Evolutionary conservation across 2,888 invertebrate species (phyloP), one percentile per base, ranked within the genome.

Genomic region (Chymomyza fuscimana): DNA sequence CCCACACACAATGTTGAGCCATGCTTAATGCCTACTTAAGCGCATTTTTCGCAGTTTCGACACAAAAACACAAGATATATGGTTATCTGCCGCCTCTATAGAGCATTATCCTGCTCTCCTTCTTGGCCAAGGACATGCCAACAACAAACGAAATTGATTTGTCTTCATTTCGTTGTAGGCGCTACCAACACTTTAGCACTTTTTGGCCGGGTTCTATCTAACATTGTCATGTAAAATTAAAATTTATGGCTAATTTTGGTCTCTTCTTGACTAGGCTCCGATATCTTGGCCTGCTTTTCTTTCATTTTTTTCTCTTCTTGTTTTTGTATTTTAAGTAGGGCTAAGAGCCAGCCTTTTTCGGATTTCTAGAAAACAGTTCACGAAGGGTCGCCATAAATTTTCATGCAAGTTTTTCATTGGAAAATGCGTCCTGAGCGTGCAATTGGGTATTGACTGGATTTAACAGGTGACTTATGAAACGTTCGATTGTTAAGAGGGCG

Each of bases 181-280:
- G 71, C 77, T 73, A 46, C 52, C 22, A 36, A 60, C 60, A 60
- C 36, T 60, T 36, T 50, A 46, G 46, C 16, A 56, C 59, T 58
- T 65, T 60, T 58, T 65, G 65, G 46, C 60, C 50, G 60, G n/a
- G 12, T 66, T 68, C 64, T 74, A 69, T 69, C 60, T 40, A 77
- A 69, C 77, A 82, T 79, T 86, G 85, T 86, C 83, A 87, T 85
- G 85, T 85, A 85, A 87, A 85, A 85, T 86, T 87, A 85, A 85
- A 87, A 85, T 85, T 87, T 87, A 85, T 87, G 87, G 83, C 87
- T 85, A 85, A 87, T 87, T 85, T 86, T 74, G 82, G 87, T 85
- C 86, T 73, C 76, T 78, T 15, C 58, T 58, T 22, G 58, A 15
- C 32, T 60, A 54, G 10, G 22, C 15, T 16, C 22, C 54, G 54